These are phyloP conservation scores for Sebastes reedi DNA, from an alignment of 2,797 vertebrate species.

Conservation along the genomic window DNA sequence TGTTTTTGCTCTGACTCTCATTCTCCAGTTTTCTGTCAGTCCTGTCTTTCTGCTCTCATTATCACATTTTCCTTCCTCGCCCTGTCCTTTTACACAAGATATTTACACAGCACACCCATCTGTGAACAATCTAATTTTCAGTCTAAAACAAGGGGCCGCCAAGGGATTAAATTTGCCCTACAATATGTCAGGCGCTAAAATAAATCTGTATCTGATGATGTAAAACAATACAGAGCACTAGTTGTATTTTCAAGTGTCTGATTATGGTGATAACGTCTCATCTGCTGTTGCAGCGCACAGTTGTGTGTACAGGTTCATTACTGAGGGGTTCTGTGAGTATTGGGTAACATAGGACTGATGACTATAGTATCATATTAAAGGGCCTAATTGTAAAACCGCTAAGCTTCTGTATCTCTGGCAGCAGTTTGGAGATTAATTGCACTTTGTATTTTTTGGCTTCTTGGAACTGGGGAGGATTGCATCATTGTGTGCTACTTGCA, in stretches of 20 bases:
- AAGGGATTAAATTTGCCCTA: constrained; percentile 48
- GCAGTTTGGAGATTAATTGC: constrained; percentile 46
- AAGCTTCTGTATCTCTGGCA: constrained; percentile 44
- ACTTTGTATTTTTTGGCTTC: constrained; percentile 34
- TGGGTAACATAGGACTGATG: constrained; percentile 60
- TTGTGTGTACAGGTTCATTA: constrained; percentile 48
- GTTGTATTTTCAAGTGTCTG: constrained; percentile 51
- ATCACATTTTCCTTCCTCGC: constrained; percentile 49
- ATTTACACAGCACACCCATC: constrained; percentile 54
- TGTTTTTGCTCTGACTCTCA: neutral
- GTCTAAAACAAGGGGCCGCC: constrained; percentile 43
- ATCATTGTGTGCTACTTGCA: constrained; percentile 43
- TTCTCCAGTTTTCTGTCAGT: constrained; percentile 18
- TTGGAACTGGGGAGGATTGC: constrained; percentile 34
- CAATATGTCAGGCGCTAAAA: constrained; percentile 35
- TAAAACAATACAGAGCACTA: constrained; percentile 62
- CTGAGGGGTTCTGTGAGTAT: constrained; percentile 54
- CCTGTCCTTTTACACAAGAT: constrained; percentile 33
- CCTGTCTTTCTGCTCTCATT: constrained; percentile 45
- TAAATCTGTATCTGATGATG: constrained; percentile 50
- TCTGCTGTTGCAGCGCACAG: constrained; percentile 23
- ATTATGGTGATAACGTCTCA: constrained; percentile 61
- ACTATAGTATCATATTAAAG: constrained; percentile 53
- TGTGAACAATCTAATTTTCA: constrained; percentile 60
- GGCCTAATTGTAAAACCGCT: constrained; percentile 35